A percentile compares a stretch with the other conserved stretches of the same genome.
Conservation (phyloP, 1,140 invertebrate genomes). For the Polypedilum pembai region DNA sequence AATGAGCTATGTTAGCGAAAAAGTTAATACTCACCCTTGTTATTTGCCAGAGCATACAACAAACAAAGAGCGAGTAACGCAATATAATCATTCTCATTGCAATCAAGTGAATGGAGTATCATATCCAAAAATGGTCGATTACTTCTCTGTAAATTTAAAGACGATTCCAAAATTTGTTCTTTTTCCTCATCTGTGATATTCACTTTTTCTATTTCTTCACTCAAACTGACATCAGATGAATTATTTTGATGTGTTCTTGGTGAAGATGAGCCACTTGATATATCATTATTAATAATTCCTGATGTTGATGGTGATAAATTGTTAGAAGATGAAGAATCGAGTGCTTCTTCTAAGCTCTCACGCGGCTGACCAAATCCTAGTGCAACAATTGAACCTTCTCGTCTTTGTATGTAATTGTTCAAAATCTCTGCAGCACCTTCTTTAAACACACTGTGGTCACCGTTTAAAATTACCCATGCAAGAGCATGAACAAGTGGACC, state of each 20-base stretch:
- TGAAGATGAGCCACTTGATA: slow-evolving; percentile 29
- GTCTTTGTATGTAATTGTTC: slow-evolving; percentile 59
- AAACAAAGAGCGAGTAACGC: slow-evolving; percentile 87
- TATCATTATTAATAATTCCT: slow-evolving; percentile 31
- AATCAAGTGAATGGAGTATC: slow-evolving; percentile 74
- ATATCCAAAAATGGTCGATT: slow-evolving; percentile 76
- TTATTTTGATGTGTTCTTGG: slow-evolving; percentile 32
- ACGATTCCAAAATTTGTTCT: slow-evolving; percentile 49
- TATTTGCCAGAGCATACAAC: slow-evolving; percentile 87
- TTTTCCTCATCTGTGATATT: slow-evolving; percentile 95
- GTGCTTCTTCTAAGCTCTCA: slow-evolving; percentile 56
- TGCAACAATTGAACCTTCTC: slow-evolving; percentile 42
- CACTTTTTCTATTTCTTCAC: slow-evolving; percentile 37
- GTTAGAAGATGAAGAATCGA: slow-evolving; percentile 37
- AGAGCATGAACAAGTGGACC: slow-evolving; percentile 79
- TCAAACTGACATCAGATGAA: slow-evolving; percentile 33
- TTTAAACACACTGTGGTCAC: slow-evolving; percentile 60
- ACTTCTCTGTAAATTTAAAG: slow-evolving; percentile 39
- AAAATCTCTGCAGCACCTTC: slow-evolving; percentile 64
- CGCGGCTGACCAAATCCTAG: slow-evolving; percentile 46
- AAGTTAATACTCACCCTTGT: slow-evolving; percentile 64
- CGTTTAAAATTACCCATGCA: slow-evolving; percentile 81
- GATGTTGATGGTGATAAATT: slow-evolving; percentile 33
- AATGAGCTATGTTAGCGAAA: slow-evolving; percentile 32
- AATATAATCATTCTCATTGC: slow-evolving; percentile 88